phyloP scores from a whole-genome alignment of 1,140 invertebrate species.

The Aradophagus sp. region DNA sequence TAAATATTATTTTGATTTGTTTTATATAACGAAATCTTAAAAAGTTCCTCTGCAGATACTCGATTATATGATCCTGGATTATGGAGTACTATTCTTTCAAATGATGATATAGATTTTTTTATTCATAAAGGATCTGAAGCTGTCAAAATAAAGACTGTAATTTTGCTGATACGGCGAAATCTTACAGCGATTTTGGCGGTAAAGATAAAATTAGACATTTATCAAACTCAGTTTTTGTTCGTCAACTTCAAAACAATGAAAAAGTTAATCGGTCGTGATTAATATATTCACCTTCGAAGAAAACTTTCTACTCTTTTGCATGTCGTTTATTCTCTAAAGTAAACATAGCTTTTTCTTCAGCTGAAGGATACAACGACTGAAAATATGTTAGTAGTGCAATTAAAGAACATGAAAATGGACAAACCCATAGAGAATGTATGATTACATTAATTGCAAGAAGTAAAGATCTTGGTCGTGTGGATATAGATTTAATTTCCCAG shows the following conservation, averaged over 20 bases:
- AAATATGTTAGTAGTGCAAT: not conserved
- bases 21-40: not conserved
- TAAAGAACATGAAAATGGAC: no score
- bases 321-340: constrained; percentile 9
- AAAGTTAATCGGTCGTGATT: constrained; percentile 18
- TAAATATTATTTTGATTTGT: not conserved
- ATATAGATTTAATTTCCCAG: no score
- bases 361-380: constrained; percentile 1
- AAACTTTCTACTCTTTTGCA: constrained; percentile 10
- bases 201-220: constrained; percentile 14
- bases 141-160: constrained; percentile 16
- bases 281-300: constrained; percentile 16
- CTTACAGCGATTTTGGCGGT: constrained; percentile 5
- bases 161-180: constrained; percentile 5
- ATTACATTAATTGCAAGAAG: no score
- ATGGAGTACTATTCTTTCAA: constrained; percentile 4
- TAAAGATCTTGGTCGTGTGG: no score
- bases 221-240: constrained; percentile 5
- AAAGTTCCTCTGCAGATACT: not conserved
- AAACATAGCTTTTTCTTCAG: not conserved
- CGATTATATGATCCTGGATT: constrained; percentile 11
- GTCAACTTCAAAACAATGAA: constrained; percentile 9
- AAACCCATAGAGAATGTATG: no score
- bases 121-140: constrained; percentile 16
- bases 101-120: constrained; percentile 5